phyloP scores from a whole-genome alignment of 2,888 invertebrate species.

The Subacronicta megacephala region DNA sequence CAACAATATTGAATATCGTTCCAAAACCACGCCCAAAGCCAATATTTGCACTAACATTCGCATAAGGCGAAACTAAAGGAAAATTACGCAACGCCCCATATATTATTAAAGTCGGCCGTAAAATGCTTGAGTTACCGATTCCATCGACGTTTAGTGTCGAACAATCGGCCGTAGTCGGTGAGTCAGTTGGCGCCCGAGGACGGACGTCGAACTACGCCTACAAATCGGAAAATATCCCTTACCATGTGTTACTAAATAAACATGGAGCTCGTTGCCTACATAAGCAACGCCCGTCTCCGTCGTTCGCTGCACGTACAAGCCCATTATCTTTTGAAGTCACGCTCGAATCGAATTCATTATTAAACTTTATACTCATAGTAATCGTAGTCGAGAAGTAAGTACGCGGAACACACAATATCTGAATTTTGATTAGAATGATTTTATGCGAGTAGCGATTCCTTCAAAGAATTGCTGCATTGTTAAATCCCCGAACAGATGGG shows the following conservation, averaged over 20 bases:
- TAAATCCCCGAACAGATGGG: slow-evolving; percentile 72
- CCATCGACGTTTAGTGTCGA: slow-evolving; percentile 85
- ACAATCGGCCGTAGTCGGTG: slow-evolving; percentile 82
- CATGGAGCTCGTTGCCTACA: slow-evolving; percentile 57
- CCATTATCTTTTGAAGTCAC: slow-evolving; percentile 68
- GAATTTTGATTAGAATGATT: slow-evolving; percentile 79
- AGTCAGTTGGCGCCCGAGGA: slow-evolving; percentile 83
- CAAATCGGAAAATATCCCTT: slow-evolving; percentile 76
- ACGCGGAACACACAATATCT: slow-evolving; percentile 69
- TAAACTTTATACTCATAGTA: slow-evolving; percentile 63
- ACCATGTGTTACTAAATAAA: slow-evolving; percentile 74
- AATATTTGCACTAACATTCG: slow-evolving; percentile 74
- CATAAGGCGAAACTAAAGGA: slow-evolving; percentile 73
- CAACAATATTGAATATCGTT: slow-evolving; percentile 46
- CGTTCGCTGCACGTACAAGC: slow-evolving; percentile 51
- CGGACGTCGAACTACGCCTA: slow-evolving; percentile 79
- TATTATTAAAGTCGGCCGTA: slow-evolving; percentile 84
- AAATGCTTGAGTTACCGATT: slow-evolving; percentile 87
- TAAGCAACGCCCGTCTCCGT: slow-evolving; percentile 52
- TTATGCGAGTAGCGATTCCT: slow-evolving; percentile 73
- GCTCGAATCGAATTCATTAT: slow-evolving; percentile 66
- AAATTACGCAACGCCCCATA: slow-evolving; percentile 86
- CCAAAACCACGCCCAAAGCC: slow-evolving; percentile 57
- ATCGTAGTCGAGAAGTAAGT: slow-evolving; percentile 63
- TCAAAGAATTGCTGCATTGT: slow-evolving; percentile 77